Evolutionary conservation across 1,140 invertebrate genomes (phyloP).

Genomic region (Drosophila baimaii): DNA sequence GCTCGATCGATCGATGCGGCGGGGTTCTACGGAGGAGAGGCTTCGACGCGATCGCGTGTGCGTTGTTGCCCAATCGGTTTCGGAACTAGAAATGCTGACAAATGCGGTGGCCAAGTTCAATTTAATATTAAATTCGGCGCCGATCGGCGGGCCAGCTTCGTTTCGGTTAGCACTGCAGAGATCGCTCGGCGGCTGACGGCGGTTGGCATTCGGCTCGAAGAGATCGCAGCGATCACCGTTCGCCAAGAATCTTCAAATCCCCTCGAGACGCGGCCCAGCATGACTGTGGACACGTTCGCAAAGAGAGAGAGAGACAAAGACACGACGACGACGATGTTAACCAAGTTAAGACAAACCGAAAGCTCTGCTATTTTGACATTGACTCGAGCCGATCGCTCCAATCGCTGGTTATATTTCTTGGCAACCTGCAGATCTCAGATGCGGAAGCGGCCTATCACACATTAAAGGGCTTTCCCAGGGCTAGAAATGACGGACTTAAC

Average conservation of each 20-base stretch:
- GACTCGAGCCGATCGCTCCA: slow-evolving; percentile 61
- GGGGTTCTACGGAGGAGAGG: slow-evolving; percentile 2
- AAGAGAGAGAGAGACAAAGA: slow-evolving; percentile 9
- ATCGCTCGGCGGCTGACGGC: slow-evolving; percentile 10
- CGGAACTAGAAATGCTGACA: slow-evolving; percentile 78
- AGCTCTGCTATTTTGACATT: slow-evolving; percentile 52
- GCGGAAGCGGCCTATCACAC: slow-evolving; percentile 41
- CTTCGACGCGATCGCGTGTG: slow-evolving; percentile 48
- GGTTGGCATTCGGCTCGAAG: slow-evolving; percentile 4
- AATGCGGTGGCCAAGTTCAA: slow-evolving; percentile 75
- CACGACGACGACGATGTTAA: too few relatives aligned
- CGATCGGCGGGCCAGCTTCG: slow-evolving; percentile 46
- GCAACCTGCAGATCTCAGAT: slow-evolving; percentile 29
- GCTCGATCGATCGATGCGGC: neutral
- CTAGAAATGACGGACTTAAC: neutral
- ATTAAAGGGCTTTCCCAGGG: slow-evolving; percentile 23
- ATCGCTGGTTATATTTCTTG: slow-evolving; percentile 20
- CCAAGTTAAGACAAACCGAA: slow-evolving; percentile 1
- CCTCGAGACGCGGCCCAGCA: slow-evolving; percentile 29
- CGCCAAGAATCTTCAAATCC: slow-evolving; percentile 69
- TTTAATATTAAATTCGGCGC: slow-evolving; percentile 79
- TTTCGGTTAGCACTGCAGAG: slow-evolving; percentile 22
- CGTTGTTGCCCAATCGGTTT: slow-evolving; percentile 76
- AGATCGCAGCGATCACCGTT: slow-evolving; percentile 8
- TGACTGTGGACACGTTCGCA: slow-evolving; percentile 73